Base-by-base conservation (phyloP, 2,888 invertebrate genomes). In the Bibio marci region DNA sequence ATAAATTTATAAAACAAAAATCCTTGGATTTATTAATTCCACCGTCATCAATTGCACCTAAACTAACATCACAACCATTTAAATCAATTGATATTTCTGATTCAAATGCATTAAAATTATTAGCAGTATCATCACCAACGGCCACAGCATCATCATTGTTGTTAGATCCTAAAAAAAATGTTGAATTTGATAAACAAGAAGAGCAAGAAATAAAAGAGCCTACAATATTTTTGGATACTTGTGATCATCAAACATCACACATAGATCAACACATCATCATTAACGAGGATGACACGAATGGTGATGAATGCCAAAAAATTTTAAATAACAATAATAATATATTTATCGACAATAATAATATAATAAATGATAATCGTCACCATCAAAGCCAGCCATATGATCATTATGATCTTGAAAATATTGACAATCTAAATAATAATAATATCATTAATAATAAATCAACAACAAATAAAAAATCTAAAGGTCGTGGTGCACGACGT, bases 101-200 rank as follows among this genome's bases (percentile, higher is more conserved):
- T n/a, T n/a, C n/a, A n/a, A n/a, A n/a, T n/a, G 22, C 22, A 22
- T 22, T 8, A 22, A 6, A 4, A 22, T 22, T 8, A 22, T 22
- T 8, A 8, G 8, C 8, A 22, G 5, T 8, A 22, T 8, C 8
- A 22, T 22, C 22, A 22, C 22, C 22, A 22, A 22, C 22, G 22
- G 5, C 22, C 4, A 6, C 22, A 22, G 4, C 22, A 22, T 6
- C 22, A 22, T 22, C 22, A 22, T 22, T 8, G 22, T 22, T 22
- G 8, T 22, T 22, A 22, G 5, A 22, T 22, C 8, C 4, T 22
- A 8, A 22, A 6, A 22, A 22, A 22, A 22, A 4, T 4, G 8
- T 22, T 22, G 22, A 22, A 22, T 6, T 48, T 49, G 2, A 36
- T 51, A 27, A 54, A 54, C 49, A 50, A 36, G 50, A 55, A 30